Evolutionary conservation across 92 coral and sea anemone genomes (phyloP).

Genomic region (Zoanthus gigantus): DNA sequence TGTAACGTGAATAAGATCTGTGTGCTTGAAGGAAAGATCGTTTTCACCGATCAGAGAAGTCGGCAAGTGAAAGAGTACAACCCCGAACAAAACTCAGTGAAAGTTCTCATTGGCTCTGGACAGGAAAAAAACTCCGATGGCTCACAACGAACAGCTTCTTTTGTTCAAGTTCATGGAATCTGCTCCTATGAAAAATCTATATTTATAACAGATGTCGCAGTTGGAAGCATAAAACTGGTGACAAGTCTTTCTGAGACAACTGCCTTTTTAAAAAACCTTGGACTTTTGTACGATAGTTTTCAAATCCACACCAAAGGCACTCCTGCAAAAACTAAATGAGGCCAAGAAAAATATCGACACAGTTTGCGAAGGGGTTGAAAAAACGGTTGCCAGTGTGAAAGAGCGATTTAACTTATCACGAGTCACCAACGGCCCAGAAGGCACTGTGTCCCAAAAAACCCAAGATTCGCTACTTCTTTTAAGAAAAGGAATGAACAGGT

Average conservation of each 20-base stretch:
- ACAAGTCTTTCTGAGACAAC: no score
- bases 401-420: no score
- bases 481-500: no score
- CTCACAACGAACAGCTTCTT: constrained; percentile 45
- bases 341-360: not conserved
- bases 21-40: constrained; percentile 38
- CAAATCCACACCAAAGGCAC: no score
- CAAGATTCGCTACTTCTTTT: not conserved
- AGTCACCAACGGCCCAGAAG: not conserved
- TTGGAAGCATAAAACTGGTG: no score
- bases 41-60: constrained; percentile 46
- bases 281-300: no score
- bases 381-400: no score
- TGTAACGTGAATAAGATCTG: constrained; percentile 54
- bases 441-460: constrained; percentile 31
- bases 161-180: not conserved
- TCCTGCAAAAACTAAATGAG: constrained; percentile 10
- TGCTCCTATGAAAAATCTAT: constrained; percentile 28
- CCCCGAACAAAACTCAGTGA: constrained; percentile 48
- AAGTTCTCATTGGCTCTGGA: constrained; percentile 48
- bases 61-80: constrained; percentile 48
- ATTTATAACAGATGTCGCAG: no score
- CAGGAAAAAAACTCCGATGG: constrained; percentile 41
- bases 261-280: no score
- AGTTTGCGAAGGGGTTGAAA: no score